Evolutionary conservation across 2,888 invertebrate species (phyloP), one percentile per base, ranked within the genome.

Genomic region (Villa cingulata): DNA sequence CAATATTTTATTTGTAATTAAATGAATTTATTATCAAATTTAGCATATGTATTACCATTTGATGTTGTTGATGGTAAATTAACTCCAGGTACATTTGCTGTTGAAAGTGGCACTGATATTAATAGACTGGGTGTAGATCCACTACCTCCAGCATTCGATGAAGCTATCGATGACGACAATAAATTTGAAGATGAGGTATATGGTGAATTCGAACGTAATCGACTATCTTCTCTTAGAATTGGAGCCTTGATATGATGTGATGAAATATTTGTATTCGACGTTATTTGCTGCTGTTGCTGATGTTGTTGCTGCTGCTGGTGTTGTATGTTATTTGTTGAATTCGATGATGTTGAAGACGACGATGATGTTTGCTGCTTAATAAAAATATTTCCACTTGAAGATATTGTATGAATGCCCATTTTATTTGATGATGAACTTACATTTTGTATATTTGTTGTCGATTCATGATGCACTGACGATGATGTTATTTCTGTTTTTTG

Each of bases 51-150:
- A 19, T 45, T 50, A 51, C 53, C 51, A 46, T 48, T 53, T 49
- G 56, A 43, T 51, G 55, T 61, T 43, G 54, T 50, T 45, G 62
- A 56, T 48, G 65, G 67, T 57, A 70, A 57, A 60, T 62, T 70
- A 48, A 70, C 61, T 53, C 69, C 70, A 66, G 69, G 68, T 66
- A 69, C 65, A 61, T 65, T 67, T 46, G 70, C 68, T 43, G 66
- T 66, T 50, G 74, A 72, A 52, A 80, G 62, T 52, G 80, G 80
- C 54, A 80, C 78, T 20, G 79, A 79, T 18, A 80, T 80, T 44
- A 77, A 78, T 54, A 80, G 73, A 64, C 74, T 74, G 32, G 70
- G 71, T 27, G 71, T 68, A n/a, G 64, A 58, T 34, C 49, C 43
- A 40, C 50, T 41, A 37, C 57, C n/a, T 58, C 58, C 54, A 16